These are phyloP conservation scores for Sarcophilus harrisii DNA, from an alignment of 2,797 vertebrate genomes.

Conservation along the genomic window DNA sequence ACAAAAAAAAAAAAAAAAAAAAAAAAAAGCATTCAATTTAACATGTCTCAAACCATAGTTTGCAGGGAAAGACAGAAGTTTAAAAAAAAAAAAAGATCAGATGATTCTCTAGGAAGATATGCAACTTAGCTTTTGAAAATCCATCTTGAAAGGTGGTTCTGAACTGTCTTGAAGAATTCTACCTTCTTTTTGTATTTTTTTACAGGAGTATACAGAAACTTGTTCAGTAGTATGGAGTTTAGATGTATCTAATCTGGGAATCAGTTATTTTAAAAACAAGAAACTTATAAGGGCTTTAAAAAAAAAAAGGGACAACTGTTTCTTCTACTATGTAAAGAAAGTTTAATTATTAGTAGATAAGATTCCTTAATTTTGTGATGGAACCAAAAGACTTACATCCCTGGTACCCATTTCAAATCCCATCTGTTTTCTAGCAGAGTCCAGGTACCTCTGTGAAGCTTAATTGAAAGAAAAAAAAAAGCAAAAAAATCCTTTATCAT, in stretches of 20 bases:
- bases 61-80: background rate
- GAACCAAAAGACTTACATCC: background rate
- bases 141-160: background rate
- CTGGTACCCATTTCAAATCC: background rate
- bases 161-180: background rate
- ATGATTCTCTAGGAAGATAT: background rate
- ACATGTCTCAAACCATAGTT: background rate
- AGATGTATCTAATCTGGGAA: background rate
- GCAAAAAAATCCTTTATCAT: slow-evolving; percentile 34
- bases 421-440: background rate
- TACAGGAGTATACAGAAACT: slow-evolving; percentile 12
- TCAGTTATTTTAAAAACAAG: slow-evolving; percentile 21
- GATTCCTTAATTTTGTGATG: background rate
- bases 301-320: background rate
- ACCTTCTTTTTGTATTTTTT: background rate
- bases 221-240: background rate
- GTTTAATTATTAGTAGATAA: background rate
- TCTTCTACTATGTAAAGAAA: background rate
- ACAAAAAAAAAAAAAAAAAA: background rate
- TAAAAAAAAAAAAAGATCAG: background rate
- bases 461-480: background rate
- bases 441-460: background rate
- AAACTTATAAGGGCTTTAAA: background rate
- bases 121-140: slow-evolving; percentile 14
- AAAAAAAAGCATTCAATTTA: background rate